Evolutionary conservation across 2,888 invertebrate species (phyloP).

Genomic region (Cancer borealis): DNA sequence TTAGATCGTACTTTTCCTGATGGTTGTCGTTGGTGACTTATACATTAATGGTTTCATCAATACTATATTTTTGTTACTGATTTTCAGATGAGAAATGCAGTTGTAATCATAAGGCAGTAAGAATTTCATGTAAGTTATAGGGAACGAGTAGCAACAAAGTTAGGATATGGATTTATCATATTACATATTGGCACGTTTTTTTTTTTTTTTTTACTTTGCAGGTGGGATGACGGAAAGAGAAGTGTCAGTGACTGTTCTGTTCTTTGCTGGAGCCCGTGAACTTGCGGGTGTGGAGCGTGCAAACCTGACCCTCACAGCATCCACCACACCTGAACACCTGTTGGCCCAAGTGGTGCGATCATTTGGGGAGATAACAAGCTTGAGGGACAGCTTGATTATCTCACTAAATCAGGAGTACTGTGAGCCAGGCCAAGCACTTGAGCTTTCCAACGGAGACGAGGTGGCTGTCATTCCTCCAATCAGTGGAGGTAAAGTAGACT

Average conservation of each 20-base stretch:
- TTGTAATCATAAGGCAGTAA: neutral
- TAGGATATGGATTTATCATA: neutral
- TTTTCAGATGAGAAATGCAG: neutral
- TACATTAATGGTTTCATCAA: neutral
- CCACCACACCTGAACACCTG: constrained; percentile 83
- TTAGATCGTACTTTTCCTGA: neutral
- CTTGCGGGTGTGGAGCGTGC: constrained; percentile 85
- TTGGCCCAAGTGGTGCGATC: constrained; percentile 83
- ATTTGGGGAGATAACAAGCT: constrained; percentile 84
- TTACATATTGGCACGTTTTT: neutral
- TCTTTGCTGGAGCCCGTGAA: constrained; percentile 95
- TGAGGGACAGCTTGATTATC: constrained; percentile 87
- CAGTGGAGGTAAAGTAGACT: constrained; percentile 86
- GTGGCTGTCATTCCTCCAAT: constrained; percentile 96
- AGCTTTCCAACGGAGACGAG: constrained; percentile 87
- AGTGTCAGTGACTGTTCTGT: constrained; percentile 81
- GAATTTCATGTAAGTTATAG: neutral
- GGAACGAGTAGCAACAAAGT: neutral
- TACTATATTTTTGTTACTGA: neutral
- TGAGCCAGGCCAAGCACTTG: constrained; percentile 82
- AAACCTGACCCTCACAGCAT: constrained; percentile 82
- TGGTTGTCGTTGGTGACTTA: neutral
- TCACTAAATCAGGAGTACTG: constrained; percentile 92
- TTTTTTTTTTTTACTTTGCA: neutral
- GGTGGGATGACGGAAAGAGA: constrained; percentile 71